Conservation (phyloP, 1,140 invertebrate species). For the Acromyrmex heyeri region DNA sequence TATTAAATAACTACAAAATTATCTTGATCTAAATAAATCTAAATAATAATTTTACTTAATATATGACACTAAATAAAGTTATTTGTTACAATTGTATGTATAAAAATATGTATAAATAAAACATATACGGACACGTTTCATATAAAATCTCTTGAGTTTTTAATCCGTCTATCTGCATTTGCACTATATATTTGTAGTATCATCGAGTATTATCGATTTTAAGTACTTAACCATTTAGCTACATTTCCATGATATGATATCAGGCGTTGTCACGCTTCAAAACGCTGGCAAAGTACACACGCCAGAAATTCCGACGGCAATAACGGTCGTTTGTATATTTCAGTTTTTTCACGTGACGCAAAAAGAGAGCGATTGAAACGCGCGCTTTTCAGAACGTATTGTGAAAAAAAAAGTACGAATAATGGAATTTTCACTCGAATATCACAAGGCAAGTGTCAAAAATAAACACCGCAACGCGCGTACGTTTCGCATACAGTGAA, state of each 20-base stretch:
- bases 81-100: background rate
- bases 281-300: conserved; percentile 44
- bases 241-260: conserved; percentile 56
- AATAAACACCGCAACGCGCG: conserved; percentile 43
- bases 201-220: conserved; percentile 40
- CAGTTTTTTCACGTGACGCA: conserved; percentile 32
- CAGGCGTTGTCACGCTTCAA: conserved; percentile 50
- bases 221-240: conserved; percentile 51
- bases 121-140: background rate
- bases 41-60: background rate
- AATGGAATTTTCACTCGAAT: conserved; percentile 50
- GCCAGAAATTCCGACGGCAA: conserved; percentile 44
- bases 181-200: conserved; percentile 22
- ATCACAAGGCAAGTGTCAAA: conserved; percentile 61
- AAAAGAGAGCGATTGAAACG: conserved; percentile 23
- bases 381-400: conserved; percentile 39
- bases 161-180: conserved; percentile 54
- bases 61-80: background rate
- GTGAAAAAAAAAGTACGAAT: conserved; percentile 50
- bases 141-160: conserved; percentile 7
- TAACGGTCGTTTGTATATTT: conserved; percentile 51
- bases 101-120: background rate
- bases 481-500: background rate
- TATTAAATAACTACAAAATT: conserved; percentile 20
- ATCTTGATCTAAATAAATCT: background rate